A percentile compares a stretch with the other conserved stretches of the same genome.
These are phyloP conservation scores for Antigone vipio DNA, from an alignment of 2,113 vertebrate species.

Conservation along the genomic window DNA sequence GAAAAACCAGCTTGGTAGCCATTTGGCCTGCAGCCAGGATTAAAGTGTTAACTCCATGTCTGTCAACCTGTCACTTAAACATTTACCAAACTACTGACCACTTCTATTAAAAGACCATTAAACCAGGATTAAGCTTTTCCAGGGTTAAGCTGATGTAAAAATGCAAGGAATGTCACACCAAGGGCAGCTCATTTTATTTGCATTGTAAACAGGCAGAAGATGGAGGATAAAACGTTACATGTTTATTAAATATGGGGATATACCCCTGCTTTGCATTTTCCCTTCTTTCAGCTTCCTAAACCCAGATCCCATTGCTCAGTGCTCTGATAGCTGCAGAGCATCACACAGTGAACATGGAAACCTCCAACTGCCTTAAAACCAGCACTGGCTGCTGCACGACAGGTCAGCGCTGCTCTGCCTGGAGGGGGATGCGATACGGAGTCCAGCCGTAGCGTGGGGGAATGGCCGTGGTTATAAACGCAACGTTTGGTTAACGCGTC, in stretches of 20 bases:
- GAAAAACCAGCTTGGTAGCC: constrained; percentile 55
- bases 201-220: constrained; percentile 46
- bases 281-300: constrained; percentile 26
- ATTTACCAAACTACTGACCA: constrained; percentile 72
- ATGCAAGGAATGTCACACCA: constrained; percentile 71
- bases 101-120: constrained; percentile 77
- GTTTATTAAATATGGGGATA: constrained; percentile 52
- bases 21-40: constrained; percentile 73
- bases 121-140: constrained; percentile 73
- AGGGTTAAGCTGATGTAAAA: constrained; percentile 71
- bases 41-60: constrained; percentile 62
- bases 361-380: background rate
- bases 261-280: background rate
- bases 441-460: background rate
- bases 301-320: background rate
- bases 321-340: background rate
- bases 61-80: constrained; percentile 78
- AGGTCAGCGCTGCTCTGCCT: background rate
- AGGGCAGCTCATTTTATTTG: constrained; percentile 47
- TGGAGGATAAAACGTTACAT: constrained; percentile 41
- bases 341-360: background rate
- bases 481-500: background rate
- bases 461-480: background rate
- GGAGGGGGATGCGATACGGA: accelerated
- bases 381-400: background rate